These are phyloP conservation scores for Leptobrachium ailaonicum DNA, from an alignment of 2,113 vertebrate genomes.

Conservation along the genomic window DNA sequence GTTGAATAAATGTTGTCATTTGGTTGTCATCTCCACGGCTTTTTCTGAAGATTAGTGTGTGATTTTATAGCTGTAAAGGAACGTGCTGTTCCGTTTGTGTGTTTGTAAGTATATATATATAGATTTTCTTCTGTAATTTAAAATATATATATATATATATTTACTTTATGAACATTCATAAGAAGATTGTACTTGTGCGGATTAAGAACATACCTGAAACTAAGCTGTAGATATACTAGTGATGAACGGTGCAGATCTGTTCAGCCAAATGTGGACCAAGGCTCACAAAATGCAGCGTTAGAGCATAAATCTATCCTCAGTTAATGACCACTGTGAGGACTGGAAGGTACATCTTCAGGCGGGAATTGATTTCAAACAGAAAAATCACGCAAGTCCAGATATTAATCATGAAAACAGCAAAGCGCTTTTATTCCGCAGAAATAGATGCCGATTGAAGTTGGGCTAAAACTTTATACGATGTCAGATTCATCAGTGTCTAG, in stretches of 20 bases:
- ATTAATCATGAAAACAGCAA: slow-evolving; percentile 34
- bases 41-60: slow-evolving; percentile 45
- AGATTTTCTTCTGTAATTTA: background rate
- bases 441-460: slow-evolving; percentile 25
- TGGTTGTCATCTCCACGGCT: slow-evolving; percentile 43
- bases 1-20: slow-evolving; percentile 51
- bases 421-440: slow-evolving; percentile 41
- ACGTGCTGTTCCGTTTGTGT: slow-evolving; percentile 22
- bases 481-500: slow-evolving; percentile 33
- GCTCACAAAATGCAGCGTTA: slow-evolving; percentile 26
- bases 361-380: slow-evolving; percentile 45
- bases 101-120: background rate
- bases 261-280: slow-evolving; percentile 15
- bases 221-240: slow-evolving; percentile 33
- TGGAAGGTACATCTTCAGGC: slow-evolving; percentile 43
- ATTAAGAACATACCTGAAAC: slow-evolving; percentile 45
- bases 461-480: slow-evolving; percentile 45
- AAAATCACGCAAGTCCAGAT: slow-evolving; percentile 38
- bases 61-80: slow-evolving; percentile 31
- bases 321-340: slow-evolving; percentile 40
- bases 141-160: background rate
- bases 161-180: slow-evolving; percentile 9
- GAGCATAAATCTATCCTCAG: slow-evolving; percentile 26
- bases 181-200: slow-evolving; percentile 43
- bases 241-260: slow-evolving; percentile 24